phyloP scores from a whole-genome alignment of 2,113 vertebrate genomes.

The Pteropus alecto region DNA sequence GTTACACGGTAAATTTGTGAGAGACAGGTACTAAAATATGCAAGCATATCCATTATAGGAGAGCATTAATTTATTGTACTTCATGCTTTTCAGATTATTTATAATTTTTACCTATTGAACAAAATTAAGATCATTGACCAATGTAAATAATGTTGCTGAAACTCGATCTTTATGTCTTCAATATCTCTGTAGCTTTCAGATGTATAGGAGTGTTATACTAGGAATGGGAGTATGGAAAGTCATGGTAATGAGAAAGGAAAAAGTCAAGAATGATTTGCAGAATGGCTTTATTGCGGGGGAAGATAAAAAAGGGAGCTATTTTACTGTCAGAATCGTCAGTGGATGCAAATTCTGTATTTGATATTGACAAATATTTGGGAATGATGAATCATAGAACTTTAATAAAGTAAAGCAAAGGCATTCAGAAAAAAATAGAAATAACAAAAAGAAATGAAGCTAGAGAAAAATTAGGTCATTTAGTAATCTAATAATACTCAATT shows the following conservation, averaged over 20 bases:
- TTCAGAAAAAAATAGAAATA: neutral
- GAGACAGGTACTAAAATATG: neutral
- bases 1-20: neutral
- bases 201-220: neutral
- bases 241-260: neutral
- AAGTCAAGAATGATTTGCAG: neutral
- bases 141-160: neutral
- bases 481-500: constrained; percentile 54
- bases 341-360: neutral
- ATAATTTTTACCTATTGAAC: neutral
- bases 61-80: neutral
- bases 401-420: neutral
- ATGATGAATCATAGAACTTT: neutral
- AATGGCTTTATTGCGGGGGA: neutral
- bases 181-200: neutral
- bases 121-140: neutral
- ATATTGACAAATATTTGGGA: neutral
- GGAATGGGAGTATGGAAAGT: neutral
- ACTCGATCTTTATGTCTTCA: neutral
- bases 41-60: neutral
- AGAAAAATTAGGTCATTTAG: constrained; percentile 49
- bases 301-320: neutral
- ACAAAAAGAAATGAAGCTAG: neutral
- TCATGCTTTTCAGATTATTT: constrained; percentile 1
- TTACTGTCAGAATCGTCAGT: neutral